A percentile compares a stretch with the other conserved stretches of the same genome.
These are phyloP conservation scores for Neodiprion virginianus DNA, from an alignment of 1,140 invertebrate genomes.

Conservation along the genomic window DNA sequence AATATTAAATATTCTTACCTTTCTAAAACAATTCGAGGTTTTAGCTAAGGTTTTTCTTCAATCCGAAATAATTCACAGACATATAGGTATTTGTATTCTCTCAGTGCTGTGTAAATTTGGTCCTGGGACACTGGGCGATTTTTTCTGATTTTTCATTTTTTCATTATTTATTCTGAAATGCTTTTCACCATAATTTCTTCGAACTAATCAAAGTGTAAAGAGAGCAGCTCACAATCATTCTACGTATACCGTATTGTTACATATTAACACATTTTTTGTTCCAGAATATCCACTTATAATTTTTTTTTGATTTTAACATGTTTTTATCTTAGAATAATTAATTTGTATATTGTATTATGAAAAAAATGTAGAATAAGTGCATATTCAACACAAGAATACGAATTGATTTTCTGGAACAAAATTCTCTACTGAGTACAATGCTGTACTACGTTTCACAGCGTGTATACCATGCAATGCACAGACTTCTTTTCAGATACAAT, in stretches of 20 bases:
- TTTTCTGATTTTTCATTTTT: background rate
- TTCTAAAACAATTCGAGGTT: no score
- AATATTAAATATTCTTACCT: no score
- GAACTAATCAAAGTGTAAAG: background rate
- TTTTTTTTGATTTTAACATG: background rate
- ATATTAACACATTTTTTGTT: background rate
- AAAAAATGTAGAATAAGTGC: background rate
- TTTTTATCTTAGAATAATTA: background rate
- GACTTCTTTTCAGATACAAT: conserved; percentile 1
- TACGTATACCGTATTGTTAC: background rate
- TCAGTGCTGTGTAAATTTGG: no score
- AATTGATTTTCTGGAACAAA: background rate
- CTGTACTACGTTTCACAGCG: background rate
- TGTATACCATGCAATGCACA: background rate
- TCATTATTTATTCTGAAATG: background rate
- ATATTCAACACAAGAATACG: background rate
- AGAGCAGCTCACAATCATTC: background rate
- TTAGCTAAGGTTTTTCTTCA: no score
- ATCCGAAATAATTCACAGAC: no score
- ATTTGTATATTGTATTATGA: background rate
- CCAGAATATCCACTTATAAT: background rate
- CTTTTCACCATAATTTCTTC: background rate
- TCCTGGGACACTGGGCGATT: no score
- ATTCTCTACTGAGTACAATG: background rate
- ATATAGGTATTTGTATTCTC: no score